Conservation (phyloP, 2,113 vertebrate species). For the Tetrax tetrax region DNA sequence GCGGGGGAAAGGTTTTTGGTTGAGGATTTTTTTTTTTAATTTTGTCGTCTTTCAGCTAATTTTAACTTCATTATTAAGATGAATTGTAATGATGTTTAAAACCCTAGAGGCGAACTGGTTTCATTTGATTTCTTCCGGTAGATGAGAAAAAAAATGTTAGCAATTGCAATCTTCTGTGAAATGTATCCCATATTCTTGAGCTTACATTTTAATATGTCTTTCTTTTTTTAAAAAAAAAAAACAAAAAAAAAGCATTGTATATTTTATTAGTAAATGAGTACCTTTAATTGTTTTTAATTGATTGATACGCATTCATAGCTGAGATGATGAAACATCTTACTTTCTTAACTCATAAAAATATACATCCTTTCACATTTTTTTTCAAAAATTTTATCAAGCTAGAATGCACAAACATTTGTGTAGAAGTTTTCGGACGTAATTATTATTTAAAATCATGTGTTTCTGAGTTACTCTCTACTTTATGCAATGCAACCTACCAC, state of each 20-base stretch:
- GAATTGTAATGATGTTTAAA: constrained; percentile 72
- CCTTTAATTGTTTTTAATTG: not conserved
- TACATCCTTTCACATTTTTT: not conserved
- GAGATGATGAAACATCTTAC: not conserved
- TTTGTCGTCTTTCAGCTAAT: constrained; percentile 71
- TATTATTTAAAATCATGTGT: not conserved
- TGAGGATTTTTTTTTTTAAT: not conserved
- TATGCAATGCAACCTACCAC: not conserved
- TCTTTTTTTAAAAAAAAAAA: constrained; percentile 72
- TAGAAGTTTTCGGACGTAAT: not conserved
- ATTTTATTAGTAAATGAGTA: constrained; percentile 54
- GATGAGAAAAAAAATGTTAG: constrained; percentile 49
- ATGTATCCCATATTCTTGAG: constrained; percentile 54
- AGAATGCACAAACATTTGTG: not conserved
- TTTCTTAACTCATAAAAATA: not conserved
- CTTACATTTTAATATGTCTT: constrained; percentile 74
- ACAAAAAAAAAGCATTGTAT: constrained; percentile 64
- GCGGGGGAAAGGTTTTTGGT: not conserved
- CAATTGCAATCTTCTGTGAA: constrained; percentile 70
- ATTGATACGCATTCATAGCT: not conserved
- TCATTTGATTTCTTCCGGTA: constrained; percentile 75
- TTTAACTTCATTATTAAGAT: constrained; percentile 77
- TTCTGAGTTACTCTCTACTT: not conserved
- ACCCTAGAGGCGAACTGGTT: constrained; percentile 60
- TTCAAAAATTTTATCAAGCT: not conserved